A percentile compares a stretch with the other conserved stretches of the same genome.
Evolutionary conservation across 1,140 invertebrate species (phyloP).

Genomic region (Conus betulinus): DNA sequence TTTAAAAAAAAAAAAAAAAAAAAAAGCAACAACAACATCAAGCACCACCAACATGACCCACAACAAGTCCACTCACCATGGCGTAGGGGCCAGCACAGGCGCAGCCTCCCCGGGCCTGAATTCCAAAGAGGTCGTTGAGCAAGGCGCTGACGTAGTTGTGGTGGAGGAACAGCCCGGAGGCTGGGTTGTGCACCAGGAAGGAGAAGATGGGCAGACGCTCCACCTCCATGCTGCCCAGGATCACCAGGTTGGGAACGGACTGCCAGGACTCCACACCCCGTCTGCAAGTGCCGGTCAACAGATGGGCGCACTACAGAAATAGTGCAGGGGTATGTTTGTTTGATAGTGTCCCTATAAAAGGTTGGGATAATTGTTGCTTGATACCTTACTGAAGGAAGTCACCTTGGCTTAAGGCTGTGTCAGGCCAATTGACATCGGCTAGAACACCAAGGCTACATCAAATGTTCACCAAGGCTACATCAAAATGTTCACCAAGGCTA

Average conservation of each 20-base stretch:
- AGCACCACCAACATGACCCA: neutral
- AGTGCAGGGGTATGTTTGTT: too few species aligned
- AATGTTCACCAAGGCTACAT: too few species aligned
- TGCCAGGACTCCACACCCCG: slow-evolving; percentile 52
- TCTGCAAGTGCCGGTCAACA: slow-evolving; percentile 34
- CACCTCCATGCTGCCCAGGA: slow-evolving; percentile 80
- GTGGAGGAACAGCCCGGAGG: slow-evolving; percentile 84
- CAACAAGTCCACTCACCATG: slow-evolving; percentile 52
- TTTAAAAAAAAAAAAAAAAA: too few species aligned
- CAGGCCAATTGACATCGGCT: too few species aligned
- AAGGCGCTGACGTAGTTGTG: slow-evolving; percentile 90
- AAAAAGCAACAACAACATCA: too few species aligned
- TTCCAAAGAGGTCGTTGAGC: slow-evolving; percentile 94
- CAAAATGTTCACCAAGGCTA: too few species aligned
- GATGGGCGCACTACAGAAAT: too few species aligned
- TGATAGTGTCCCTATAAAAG: too few species aligned
- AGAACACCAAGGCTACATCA: too few species aligned
- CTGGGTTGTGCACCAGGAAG: slow-evolving; percentile 88
- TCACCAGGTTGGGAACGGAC: slow-evolving; percentile 83
- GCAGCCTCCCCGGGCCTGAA: slow-evolving; percentile 91
- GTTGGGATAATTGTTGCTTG: too few species aligned
- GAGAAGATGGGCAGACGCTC: slow-evolving; percentile 89
- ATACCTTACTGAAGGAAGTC: too few species aligned
- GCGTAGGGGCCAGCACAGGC: slow-evolving; percentile 90
- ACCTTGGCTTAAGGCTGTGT: too few species aligned